phyloP scores from a whole-genome alignment of 2,113 vertebrate genomes.

The Carollia perspicillata region DNA sequence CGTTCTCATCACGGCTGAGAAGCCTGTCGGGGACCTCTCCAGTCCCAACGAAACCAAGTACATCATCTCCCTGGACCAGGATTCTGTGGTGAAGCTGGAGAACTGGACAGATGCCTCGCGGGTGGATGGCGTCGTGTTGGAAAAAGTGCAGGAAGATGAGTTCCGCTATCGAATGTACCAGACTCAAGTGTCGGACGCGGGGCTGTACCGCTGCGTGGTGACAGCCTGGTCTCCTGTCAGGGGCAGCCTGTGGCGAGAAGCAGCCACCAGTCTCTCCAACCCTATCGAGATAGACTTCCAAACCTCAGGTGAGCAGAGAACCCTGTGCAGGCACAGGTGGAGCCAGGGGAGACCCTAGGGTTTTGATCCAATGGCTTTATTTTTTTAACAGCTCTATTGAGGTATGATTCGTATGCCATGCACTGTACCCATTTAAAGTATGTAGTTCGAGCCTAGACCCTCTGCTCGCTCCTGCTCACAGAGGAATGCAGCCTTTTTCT shows the following conservation, averaged over 20 bases:
- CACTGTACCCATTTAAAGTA: not conserved
- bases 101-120: conserved; percentile 87
- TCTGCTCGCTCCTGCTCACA: not conserved
- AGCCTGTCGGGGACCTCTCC: conserved; percentile 71
- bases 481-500: not conserved
- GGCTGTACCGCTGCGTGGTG: conserved; percentile 92
- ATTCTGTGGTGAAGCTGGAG: conserved; percentile 88
- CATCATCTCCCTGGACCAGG: conserved; percentile 90
- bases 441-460: not conserved
- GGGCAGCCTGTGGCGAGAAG: conserved; percentile 86
- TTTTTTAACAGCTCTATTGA: not conserved
- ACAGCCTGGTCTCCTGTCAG: conserved; percentile 91
- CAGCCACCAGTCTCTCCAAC: conserved; percentile 87
- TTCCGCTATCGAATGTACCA: conserved; percentile 93
- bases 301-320: conserved; percentile 86
- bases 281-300: conserved; percentile 91
- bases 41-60: conserved; percentile 79
- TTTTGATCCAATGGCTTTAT: not conserved
- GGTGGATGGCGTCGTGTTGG: conserved; percentile 88
- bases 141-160: conserved; percentile 89
- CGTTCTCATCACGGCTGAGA: conserved; percentile 88
- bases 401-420: not conserved
- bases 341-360: not conserved
- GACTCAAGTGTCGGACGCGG: conserved; percentile 90
- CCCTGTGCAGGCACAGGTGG: not conserved